A percentile compares a stretch with the other conserved stretches of the same genome.
Conservation (phyloP, 2,888 invertebrate genomes). For the Schrankia costaestrigalis region DNA sequence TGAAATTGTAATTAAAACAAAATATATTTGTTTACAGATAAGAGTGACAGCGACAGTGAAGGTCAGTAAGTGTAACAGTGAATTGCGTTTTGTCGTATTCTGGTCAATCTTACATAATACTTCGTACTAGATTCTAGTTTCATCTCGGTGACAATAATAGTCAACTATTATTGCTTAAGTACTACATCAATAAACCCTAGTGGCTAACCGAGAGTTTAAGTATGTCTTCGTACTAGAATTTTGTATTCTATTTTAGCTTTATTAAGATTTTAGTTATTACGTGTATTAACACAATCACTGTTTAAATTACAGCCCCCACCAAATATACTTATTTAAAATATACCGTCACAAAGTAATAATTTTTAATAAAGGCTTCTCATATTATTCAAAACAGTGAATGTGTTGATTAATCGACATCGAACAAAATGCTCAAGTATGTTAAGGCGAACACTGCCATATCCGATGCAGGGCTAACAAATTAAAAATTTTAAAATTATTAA, state of each 20-base stretch:
- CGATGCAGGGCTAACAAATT: constrained; percentile 48
- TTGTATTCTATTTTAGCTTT: constrained; percentile 72
- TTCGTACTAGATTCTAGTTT: constrained; percentile 66
- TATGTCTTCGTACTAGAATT: constrained; percentile 45
- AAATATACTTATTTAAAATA: constrained; percentile 49
- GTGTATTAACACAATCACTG: constrained; percentile 80
- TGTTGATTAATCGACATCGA: constrained; percentile 72
- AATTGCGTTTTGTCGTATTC: constrained; percentile 73
- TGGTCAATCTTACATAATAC: constrained; percentile 78
- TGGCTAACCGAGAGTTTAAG: constrained; percentile 30
- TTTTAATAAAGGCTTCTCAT: constrained; percentile 21
- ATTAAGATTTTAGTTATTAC: constrained; percentile 54
- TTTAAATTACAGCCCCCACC: constrained; percentile 70
- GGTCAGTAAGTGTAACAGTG: constrained; percentile 85
- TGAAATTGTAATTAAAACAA: constrained; percentile 20
- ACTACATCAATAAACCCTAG: constrained; percentile 11
- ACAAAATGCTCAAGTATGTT: constrained; percentile 76
- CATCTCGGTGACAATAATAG: constrained; percentile 47
- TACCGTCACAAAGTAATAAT: constrained; percentile 42
- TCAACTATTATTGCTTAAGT: constrained; percentile 20
- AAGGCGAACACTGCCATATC: constrained; percentile 72
- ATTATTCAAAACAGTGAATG: constrained; percentile 70
- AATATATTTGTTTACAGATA: constrained; percentile 85
- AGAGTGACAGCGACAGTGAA: constrained; percentile 96
- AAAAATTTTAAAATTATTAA: constrained; percentile 32